phyloP scores from a whole-genome alignment of 2,797 vertebrate genomes.

The Brachyrhaphis roseni region DNA sequence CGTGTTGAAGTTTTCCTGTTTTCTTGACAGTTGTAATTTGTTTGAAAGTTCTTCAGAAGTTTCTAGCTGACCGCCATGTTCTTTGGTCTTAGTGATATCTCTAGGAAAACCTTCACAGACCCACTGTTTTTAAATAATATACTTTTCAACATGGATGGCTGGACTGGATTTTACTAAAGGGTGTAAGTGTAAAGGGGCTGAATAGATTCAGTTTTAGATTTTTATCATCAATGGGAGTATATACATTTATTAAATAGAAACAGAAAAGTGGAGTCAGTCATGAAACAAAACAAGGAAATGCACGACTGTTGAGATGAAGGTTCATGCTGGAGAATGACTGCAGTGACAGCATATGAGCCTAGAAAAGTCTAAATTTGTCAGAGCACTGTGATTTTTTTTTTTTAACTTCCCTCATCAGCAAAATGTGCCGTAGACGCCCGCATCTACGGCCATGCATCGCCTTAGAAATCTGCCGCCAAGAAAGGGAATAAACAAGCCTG shows the following conservation, averaged over 20 bases:
- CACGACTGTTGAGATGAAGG: slow-evolving; percentile 50
- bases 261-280: slow-evolving; percentile 46
- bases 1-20: not conserved
- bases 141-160: not conserved
- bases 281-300: slow-evolving; percentile 43
- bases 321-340: slow-evolving; percentile 50
- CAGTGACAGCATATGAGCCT: slow-evolving; percentile 33
- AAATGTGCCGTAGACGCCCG: slow-evolving; percentile 38
- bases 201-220: not conserved
- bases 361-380: slow-evolving; percentile 59
- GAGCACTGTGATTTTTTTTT: slow-evolving; percentile 32
- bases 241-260: slow-evolving; percentile 2
- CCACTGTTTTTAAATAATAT: not conserved
- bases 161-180: not conserved
- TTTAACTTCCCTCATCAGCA: slow-evolving; percentile 42
- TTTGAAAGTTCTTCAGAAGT: not conserved
- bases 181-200: not conserved
- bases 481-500: slow-evolving; percentile 73
- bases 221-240: not conserved
- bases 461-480: slow-evolving; percentile 54
- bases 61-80: not conserved
- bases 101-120: not conserved
- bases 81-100: not conserved
- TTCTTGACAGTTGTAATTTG: not conserved
- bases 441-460: slow-evolving; percentile 48